Conservation (phyloP, 30 jellyfish, hydroid and myxozoan genomes). For the Turritopsis dohrnii region DNA sequence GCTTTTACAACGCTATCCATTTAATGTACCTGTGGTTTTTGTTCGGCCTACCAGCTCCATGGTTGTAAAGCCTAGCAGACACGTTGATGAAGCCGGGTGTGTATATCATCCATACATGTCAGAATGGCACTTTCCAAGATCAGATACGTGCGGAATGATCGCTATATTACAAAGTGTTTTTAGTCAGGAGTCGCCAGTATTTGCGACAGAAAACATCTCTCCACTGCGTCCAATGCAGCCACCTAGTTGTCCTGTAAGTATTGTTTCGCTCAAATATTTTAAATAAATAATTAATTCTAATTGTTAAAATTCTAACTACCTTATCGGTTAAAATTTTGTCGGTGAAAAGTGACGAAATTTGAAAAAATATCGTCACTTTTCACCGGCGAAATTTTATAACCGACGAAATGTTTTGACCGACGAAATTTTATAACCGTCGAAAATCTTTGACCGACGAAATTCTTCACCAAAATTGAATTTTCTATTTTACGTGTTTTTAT, state of each 20-base stretch:
- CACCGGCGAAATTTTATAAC: too few relatives aligned
- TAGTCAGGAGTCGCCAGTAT: conserved; percentile 86
- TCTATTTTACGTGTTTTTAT: too few relatives aligned
- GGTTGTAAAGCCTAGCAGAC: conserved; percentile 81
- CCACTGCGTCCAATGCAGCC: conserved; percentile 47
- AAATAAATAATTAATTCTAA: too few relatives aligned
- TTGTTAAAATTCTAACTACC: too few relatives aligned
- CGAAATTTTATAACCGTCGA: too few relatives aligned
- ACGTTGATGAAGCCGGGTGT: conserved; percentile 71
- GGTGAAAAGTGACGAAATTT: too few relatives aligned
- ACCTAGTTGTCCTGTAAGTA: conserved; percentile 11
- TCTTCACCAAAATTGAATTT: too few relatives aligned
- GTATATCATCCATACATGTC: conserved; percentile 74
- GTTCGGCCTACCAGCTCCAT: conserved; percentile 78
- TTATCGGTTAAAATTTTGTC: too few relatives aligned
- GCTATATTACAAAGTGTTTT: conserved; percentile 50
- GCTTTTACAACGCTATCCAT: conserved; percentile 62
- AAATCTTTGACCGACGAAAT: too few relatives aligned
- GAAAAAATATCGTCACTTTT: too few relatives aligned
- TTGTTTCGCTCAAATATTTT: too few relatives aligned
- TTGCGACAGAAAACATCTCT: conserved; percentile 42
- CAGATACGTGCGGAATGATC: conserved; percentile 51
- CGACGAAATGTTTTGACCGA: too few relatives aligned
- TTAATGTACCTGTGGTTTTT: conserved; percentile 62
- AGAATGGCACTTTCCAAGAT: conserved; percentile 77